These are phyloP conservation scores for Phytoseiulus persimilis DNA, from an alignment of 2,888 invertebrate genomes.

Conservation along the genomic window DNA sequence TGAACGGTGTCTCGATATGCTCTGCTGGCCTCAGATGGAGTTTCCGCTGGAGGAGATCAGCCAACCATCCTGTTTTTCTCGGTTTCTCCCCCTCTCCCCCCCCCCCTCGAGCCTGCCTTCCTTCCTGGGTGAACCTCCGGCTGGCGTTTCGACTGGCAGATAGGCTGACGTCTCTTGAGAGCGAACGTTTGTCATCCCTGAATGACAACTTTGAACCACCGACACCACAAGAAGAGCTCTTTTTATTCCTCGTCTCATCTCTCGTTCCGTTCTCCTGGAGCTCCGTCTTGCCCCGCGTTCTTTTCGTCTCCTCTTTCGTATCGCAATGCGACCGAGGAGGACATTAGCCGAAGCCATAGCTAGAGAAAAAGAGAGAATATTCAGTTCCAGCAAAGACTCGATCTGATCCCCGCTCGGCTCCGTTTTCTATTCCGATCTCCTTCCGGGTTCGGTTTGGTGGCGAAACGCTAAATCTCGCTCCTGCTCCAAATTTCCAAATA, in stretches of 20 bases:
- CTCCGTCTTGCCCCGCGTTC: not conserved
- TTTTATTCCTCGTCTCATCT: not conserved
- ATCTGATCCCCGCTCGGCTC: too few species aligned
- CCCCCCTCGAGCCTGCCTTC: not conserved
- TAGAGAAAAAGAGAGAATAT: too few species aligned
- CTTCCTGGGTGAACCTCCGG: not conserved
- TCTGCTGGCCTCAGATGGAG: slow-evolving; percentile 5
- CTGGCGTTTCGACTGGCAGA: not conserved
- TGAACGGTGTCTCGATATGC: not conserved
- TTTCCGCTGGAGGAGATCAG: not conserved
- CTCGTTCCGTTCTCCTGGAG: not conserved
- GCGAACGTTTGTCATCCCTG: not conserved
- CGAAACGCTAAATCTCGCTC: too few species aligned
- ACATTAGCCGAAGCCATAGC: not conserved
- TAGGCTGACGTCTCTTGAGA: not conserved
- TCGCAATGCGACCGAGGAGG: not conserved
- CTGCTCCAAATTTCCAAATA: too few species aligned
- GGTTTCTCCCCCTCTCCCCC: not conserved
- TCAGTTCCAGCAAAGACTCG: too few species aligned
- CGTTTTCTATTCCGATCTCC: too few species aligned
- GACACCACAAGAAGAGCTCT: not conserved
- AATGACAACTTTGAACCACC: not conserved
- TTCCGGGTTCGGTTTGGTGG: too few species aligned
- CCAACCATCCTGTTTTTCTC: not conserved
- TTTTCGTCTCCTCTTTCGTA: not conserved